Evolutionary conservation across 2,113 vertebrate genomes (phyloP), one percentile per base, ranked within the genome.

Genomic region (Silurus meridionalis): DNA sequence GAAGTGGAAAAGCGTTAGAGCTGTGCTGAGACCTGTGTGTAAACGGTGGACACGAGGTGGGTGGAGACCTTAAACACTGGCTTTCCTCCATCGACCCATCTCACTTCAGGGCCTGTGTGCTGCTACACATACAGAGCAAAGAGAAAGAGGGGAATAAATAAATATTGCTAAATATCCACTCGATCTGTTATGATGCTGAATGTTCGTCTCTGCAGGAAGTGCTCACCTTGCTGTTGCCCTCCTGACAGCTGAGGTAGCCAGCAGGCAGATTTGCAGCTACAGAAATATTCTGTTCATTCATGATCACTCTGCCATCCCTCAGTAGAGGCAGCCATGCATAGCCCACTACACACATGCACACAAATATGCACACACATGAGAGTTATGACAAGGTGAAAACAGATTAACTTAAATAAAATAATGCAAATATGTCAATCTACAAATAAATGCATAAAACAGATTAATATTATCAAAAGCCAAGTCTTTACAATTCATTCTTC

Each of bases 1-100:
- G 23, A 57, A 63, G 52, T 21, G n/a, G 37, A 66, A 63, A 57
- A 14, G 17, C 25, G 14, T 3, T 55, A 50, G 46, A 8, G 52
- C 10, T 25, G 48, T n/a, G 13, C 11, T 13, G 10, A 58, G 58
- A 99, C 98, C 98, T 99, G 98, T 80, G 97, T 97, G 92, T 99
- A 99, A 50, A 99, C 95, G 5, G 98, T 99, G 84, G 98, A 99
- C 85, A 99, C 97, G 4, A 99, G 95, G 92, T 99, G 98, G 86
- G 97, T 95, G 80, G 97, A 96, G 91, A 99, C 94, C 91, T 96
- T 98, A 79, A 99, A 93, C 53, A 99, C 91, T 4, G 95, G 96
- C 88, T 97, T 99, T 69, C 96, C 97, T 93, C 98, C 97, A 90
- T 99, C 98, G 52, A 99, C 97, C 98, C 98, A 99, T 91, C 98